phyloP scores from a whole-genome alignment of 2,888 invertebrate genomes.

The Aspidiotus destructor region DNA sequence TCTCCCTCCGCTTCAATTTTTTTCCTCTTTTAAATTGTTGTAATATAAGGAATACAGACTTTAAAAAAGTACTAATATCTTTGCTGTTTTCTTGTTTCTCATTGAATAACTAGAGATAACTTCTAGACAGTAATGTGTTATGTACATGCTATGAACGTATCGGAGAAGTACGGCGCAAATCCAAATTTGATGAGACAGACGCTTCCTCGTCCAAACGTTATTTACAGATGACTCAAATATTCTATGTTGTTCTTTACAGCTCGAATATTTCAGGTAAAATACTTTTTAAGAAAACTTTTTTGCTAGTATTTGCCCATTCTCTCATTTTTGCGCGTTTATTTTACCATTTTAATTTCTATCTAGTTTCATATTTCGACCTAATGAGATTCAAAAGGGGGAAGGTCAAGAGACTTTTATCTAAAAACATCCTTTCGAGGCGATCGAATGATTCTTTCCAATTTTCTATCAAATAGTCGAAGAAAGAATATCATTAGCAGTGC shows the following conservation, averaged over 20 bases:
- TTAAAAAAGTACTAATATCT: slow-evolving; percentile 18
- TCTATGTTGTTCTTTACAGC: slow-evolving; percentile 26
- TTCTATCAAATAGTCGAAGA: background rate
- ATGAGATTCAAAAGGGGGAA: too few relatives aligned
- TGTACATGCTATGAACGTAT: slow-evolving; percentile 16
- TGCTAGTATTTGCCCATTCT: too few relatives aligned
- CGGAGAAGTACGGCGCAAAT: slow-evolving; percentile 9
- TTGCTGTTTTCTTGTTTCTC: slow-evolving; percentile 28
- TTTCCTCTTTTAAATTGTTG: background rate
- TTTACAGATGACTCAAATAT: slow-evolving; percentile 17
- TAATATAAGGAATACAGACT: background rate
- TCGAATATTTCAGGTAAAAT: slow-evolving; percentile 26
- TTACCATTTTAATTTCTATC: background rate
- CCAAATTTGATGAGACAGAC: background rate
- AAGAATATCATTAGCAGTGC: too few relatives aligned
- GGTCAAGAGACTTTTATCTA: background rate
- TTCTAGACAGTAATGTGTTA: slow-evolving; percentile 25
- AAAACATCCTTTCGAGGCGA: background rate
- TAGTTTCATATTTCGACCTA: background rate
- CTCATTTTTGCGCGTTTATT: background rate
- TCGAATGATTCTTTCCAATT: background rate
- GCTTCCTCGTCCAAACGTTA: slow-evolving; percentile 8
- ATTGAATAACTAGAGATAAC: slow-evolving; percentile 22
- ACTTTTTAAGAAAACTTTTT: slow-evolving; percentile 7
- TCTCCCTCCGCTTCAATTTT: slow-evolving; percentile 10